Percentiles rank a stretch among this genome's conserved stretches.
phyloP scores from a whole-genome alignment of 2,797 vertebrate species.

The Alectoris magna region DNA sequence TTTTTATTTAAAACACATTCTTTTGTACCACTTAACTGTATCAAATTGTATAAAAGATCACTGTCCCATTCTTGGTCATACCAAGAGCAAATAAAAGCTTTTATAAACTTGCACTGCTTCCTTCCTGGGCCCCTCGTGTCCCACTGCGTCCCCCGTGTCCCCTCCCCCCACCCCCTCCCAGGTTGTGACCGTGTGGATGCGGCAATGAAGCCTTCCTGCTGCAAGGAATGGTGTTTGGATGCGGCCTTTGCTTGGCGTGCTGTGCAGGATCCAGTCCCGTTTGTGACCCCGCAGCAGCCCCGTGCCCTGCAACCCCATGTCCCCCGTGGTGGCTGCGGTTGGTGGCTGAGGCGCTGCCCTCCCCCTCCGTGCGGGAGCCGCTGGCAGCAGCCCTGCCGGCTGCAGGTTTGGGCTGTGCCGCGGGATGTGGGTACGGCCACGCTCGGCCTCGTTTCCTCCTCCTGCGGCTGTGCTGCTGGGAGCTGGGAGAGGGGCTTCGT shows the following conservation, averaged over 20 bases:
- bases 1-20: conserved; percentile 73
- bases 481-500: neutral
- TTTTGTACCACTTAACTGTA: conserved; percentile 72
- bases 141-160: neutral
- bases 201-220: neutral
- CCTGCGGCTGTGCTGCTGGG: neutral
- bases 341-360: too few species aligned
- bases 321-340: too few species aligned
- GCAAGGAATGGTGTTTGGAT: neutral
- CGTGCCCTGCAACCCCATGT: too few species aligned
- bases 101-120: conserved; percentile 63
- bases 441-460: neutral
- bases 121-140: neutral
- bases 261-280: too few species aligned
- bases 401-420: neutral
- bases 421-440: neutral
- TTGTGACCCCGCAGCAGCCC: too few species aligned
- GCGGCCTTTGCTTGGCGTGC: neutral
- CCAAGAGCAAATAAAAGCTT: conserved; percentile 74
- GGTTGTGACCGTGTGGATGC: neutral
- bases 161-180: too few species aligned
- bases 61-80: conserved; percentile 71
- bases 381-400: too few species aligned
- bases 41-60: conserved; percentile 69
- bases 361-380: too few species aligned